Base-by-base conservation (phyloP, 2,888 invertebrate genomes). In the Ochropleura plecta region DNA sequence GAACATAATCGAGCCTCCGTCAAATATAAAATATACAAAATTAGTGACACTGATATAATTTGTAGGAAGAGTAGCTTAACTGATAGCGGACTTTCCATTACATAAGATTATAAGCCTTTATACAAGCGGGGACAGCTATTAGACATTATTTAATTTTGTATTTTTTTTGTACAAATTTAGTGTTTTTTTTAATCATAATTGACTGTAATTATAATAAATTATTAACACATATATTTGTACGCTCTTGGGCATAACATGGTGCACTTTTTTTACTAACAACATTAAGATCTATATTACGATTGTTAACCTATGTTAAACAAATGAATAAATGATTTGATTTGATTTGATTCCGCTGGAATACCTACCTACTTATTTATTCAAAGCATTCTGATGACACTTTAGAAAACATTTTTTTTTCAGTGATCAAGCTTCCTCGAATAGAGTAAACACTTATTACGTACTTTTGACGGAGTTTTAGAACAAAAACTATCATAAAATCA, bases 311-410 rank as follows among this genome's bases (percentile, higher is more conserved):
- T 30, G 30, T 30, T 30, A 30, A 30, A 30, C 30, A 30, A 30
- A 30, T 30, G 30, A 30, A 30, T 30, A 30, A 30, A 30, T 30
- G 30, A 30, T 30, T 30, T 30, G 1, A 30, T 30, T 30, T 30
- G 1, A 30, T 30, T 30, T 30, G 1, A 30, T 67, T 49, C 40
- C 42, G 18, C 20, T 20, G 44, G 48, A 66, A 12, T 60, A 62
- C 30, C 53, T 65, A 60, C 14, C 49, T 51, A 51, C 30, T 62
- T 73, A 64, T 30, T 63, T 49, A 49, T 73, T 73, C 42, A 30
- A n/a, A 40, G 18, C 65, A 51, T 75, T 51, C 7, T 46, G 44
- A 65, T 46, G 51, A 51, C 51, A 40, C 46, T 16, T 65, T 59
- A 74, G 20, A 20, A 42, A 20, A 42, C 5, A 1, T 44, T 30